Base-by-base conservation (phyloP, 2,797 vertebrate species). In the Coluber constrictor region DNA sequence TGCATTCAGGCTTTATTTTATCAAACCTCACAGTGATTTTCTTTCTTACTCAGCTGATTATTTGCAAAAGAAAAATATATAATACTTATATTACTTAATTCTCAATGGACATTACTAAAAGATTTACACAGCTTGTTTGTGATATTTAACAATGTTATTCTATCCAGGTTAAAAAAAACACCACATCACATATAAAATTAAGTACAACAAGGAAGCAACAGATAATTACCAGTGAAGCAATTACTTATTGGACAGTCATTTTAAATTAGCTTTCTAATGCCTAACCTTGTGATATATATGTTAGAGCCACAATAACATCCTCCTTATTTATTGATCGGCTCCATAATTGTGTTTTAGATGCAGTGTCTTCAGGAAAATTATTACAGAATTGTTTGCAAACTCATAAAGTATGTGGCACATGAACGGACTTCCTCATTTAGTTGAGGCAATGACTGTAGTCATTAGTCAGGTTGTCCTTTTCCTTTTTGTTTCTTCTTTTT, bases 191-290 rank as follows among this genome's bases (percentile, higher is more conserved):
- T 54, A 57, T 86, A 91, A 92, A 56, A 89, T 94, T 91, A 92
- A 94, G 91, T 89, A 91, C 74, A 90, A 83, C 63, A 90, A 94
- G 57, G 9, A 86, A 56, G 63, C 56, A 83, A 20, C 86, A 83
- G 63, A 90, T 79, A 88, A 94, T 92, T 92, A 90, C 66, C 79
- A 57, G 90, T 51, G 88, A 93, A 61, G 47, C 91, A 91, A 60
- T 94, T 90, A 87, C 63, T 90, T 88, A 56, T 51, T 70, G 51
- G 57, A 91, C 86, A 86, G 37, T 59, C 86, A 89, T 89, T 94
- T 92, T 92, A 92, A 92, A 94, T 70, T 59, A 70, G 86, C 56
- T 79, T 90, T 63, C 29, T 87, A 88, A 61, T 90, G 32, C n/a
- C 47, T 43, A 92, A 83, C 56, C 57, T 94, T 94, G 60, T 86